phyloP scores from a whole-genome alignment of 2,888 invertebrate genomes.

The Tetragnatha montana region DNA sequence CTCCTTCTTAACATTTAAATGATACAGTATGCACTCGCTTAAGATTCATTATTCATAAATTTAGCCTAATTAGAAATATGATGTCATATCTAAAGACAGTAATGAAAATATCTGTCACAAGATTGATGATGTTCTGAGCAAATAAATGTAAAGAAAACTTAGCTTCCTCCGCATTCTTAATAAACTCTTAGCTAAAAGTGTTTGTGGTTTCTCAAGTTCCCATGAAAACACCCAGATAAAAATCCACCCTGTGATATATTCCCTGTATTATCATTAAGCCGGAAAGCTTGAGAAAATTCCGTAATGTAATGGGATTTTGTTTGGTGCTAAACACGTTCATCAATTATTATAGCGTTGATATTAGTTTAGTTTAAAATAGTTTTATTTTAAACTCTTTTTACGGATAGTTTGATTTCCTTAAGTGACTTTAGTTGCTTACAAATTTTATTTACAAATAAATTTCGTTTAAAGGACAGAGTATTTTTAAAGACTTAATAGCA shows the following conservation, averaged over 20 bases:
- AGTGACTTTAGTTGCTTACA: too few species aligned
- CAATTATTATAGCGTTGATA: too few species aligned
- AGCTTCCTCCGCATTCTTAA: neutral
- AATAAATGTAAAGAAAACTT: neutral
- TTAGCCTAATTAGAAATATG: neutral
- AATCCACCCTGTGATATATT: neutral
- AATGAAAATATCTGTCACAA: neutral
- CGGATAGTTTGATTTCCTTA: too few species aligned
- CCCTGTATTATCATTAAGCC: neutral
- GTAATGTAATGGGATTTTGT: too few species aligned
- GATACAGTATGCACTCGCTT: neutral
- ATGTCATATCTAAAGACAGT: neutral
- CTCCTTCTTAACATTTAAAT: neutral
- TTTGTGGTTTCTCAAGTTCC: neutral
- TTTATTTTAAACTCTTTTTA: too few species aligned
- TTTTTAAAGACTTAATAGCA: too few species aligned
- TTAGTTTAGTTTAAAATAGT: too few species aligned
- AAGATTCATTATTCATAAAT: constrained; percentile 1
- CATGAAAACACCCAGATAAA: neutral
- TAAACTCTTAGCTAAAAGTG: neutral
- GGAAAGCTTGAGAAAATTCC: too few species aligned
- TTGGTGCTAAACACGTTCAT: too few species aligned
- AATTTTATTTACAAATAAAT: too few species aligned
- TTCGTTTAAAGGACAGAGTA: too few species aligned
- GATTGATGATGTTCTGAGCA: neutral